These are phyloP conservation scores for Rhynchophorus ferrugineus DNA, from an alignment of 1,140 invertebrate genomes.

Conservation along the genomic window DNA sequence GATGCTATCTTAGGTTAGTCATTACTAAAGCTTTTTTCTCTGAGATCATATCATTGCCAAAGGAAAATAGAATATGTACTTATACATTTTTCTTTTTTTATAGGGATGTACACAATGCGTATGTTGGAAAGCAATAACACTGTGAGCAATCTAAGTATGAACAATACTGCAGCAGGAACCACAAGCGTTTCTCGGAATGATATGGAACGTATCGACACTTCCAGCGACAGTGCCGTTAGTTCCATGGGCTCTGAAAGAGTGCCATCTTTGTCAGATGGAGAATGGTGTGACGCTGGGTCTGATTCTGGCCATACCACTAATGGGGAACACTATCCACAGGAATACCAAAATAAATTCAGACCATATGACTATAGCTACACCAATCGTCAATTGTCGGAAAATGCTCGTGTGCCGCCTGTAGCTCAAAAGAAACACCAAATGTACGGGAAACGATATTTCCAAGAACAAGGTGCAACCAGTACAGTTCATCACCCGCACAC, in stretches of 20 bases:
- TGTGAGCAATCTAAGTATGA: constrained; percentile 36
- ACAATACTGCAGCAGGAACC: constrained; percentile 35
- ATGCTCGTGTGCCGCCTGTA: constrained; percentile 54
- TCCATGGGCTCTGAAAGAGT: constrained; percentile 88
- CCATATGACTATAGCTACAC: constrained; percentile 68
- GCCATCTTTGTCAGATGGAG: constrained; percentile 75
- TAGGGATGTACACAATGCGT: constrained; percentile 80
- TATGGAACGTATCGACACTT: constrained; percentile 68
- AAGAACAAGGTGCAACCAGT: constrained; percentile 39
- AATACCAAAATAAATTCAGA: constrained; percentile 60
- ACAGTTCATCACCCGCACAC: constrained; percentile 41
- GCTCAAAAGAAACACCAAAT: constrained; percentile 88
- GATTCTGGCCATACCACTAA: constrained; percentile 66
- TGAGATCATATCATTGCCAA: too few relatives aligned
- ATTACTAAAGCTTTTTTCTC: too few relatives aligned
- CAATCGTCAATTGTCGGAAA: constrained; percentile 37
- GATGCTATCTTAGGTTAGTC: constrained; percentile 9
- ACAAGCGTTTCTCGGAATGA: constrained; percentile 41
- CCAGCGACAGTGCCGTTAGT: constrained; percentile 79
- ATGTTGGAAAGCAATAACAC: constrained; percentile 58
- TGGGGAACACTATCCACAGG: constrained; percentile 51
- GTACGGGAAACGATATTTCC: constrained; percentile 79
- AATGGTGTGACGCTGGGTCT: constrained; percentile 80
- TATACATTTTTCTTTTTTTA: constrained; percentile 36
- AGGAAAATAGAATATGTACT: too few relatives aligned